phyloP scores from a whole-genome alignment of 2,113 vertebrate genomes.

The Suncus etruscus region DNA sequence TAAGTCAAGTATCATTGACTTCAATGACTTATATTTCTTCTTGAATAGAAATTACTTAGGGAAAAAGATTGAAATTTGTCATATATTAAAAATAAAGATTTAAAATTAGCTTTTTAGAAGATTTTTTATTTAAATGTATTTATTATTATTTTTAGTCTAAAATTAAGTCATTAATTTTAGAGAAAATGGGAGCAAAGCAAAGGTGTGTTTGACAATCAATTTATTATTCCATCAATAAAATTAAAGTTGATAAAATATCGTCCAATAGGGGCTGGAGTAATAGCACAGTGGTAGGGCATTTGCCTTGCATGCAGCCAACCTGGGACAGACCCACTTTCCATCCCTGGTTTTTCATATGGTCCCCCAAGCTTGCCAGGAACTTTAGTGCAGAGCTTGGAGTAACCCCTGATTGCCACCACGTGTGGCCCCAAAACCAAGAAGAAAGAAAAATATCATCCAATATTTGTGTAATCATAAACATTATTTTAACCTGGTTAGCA shows the following conservation, averaged over 20 bases:
- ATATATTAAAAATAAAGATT: background rate
- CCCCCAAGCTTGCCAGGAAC: too few relatives aligned
- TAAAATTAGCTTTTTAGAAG: background rate
- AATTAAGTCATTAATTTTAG: conserved; percentile 17
- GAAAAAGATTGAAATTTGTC: background rate
- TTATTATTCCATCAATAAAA: conserved; percentile 26
- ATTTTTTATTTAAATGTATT: conserved; percentile 27
- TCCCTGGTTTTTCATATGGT: too few relatives aligned
- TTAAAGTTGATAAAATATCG: conserved; percentile 2
- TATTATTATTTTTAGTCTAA: background rate
- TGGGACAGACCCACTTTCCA: too few relatives aligned
- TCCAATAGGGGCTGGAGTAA: too few relatives aligned
- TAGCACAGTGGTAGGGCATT: too few relatives aligned
- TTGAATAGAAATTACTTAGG: background rate
- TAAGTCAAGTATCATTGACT: background rate
- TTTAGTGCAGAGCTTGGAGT: too few relatives aligned
- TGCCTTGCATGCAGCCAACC: too few relatives aligned
- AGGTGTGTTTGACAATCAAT: background rate
- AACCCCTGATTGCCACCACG: too few relatives aligned
- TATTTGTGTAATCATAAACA: background rate
- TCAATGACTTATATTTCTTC: conserved; percentile 9
- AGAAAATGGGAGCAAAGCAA: conserved; percentile 21
- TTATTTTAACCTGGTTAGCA: background rate
- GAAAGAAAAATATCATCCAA: background rate
- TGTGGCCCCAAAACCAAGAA: too few relatives aligned